A percentile compares a stretch with the other conserved stretches of the same genome.
These are phyloP conservation scores for Zosterops lateralis DNA, from an alignment of 2,113 vertebrate genomes.

Conservation along the genomic window DNA sequence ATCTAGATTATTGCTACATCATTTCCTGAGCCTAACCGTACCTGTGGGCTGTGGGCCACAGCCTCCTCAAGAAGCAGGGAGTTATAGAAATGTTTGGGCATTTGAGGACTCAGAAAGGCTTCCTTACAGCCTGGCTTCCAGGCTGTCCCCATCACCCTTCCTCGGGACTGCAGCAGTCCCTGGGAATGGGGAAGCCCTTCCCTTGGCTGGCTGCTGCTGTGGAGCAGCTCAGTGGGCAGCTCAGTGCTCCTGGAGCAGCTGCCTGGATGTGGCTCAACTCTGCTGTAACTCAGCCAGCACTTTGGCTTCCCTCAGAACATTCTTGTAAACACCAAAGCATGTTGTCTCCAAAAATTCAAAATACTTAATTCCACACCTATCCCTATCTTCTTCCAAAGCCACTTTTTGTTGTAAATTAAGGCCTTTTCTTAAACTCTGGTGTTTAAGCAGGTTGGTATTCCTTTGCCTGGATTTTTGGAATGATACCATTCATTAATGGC, in stretches of 20 bases:
- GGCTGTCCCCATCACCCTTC: background rate
- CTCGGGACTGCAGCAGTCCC: background rate
- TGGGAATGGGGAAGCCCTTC: background rate
- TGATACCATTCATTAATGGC: background rate
- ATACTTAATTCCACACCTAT: background rate
- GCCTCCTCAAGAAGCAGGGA: background rate
- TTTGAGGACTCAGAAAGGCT: background rate
- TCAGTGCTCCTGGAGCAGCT: background rate
- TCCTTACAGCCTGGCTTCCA: background rate
- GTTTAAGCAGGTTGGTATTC: background rate
- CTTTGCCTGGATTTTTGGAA: background rate
- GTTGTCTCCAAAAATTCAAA: background rate
- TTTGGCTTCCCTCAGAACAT: background rate
- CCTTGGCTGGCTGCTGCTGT: fast-evolving
- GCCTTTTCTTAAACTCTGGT: background rate
- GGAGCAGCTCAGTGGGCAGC: fast-evolving
- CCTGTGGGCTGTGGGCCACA: background rate
- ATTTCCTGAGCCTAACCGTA: fast-evolving
- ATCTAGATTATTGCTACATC: background rate
- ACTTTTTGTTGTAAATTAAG: background rate
- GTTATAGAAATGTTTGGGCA: background rate
- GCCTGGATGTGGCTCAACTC: background rate
- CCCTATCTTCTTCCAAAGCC: background rate
- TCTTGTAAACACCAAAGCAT: background rate
- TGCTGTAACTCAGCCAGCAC: background rate